Evolutionary conservation across 2,888 invertebrate species (phyloP), one percentile per base, ranked within the genome.

Genomic region (Thymelicus sylvestris): DNA sequence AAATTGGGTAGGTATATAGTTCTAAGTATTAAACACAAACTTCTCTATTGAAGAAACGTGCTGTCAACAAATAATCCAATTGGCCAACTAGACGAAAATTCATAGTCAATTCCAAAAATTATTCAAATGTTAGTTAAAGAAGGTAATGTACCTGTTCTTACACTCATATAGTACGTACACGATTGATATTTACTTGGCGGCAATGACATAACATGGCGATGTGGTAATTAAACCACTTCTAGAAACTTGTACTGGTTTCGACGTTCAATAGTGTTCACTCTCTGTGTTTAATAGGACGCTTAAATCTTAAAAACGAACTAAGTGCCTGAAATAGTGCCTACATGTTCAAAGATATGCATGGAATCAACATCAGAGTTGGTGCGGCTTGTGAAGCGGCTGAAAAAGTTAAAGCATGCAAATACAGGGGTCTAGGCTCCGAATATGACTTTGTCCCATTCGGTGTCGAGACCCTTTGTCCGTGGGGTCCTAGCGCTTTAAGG

Each of bases 151-250:
- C 50, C 8, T 8, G 55, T 55, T 55, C 15, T 8, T 52, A 6
- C 15, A 52, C 8, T 19, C 8, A 19, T 41, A 44, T 44, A 44
- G 8, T 44, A 44, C 44, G 10, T 44, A 44, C 44, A 12, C 4
- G 44, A 12, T 44, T 8, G 0, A 24, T 55, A 55, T 55, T 24
- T 24, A 55, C 55, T 55, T 24, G 24, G 55, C 24, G 55, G 55
- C 55, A 55, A 24, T 55, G 24, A 55, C 55, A 55, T 55, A 55
- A 55, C 55, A 55, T 5, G 55, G 19, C 55, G 24, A 55, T 55
- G 24, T 55, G 55, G 55, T 55, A 55, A 55, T 55, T 55, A 55
- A 55, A 55, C 55, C 24, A 55, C 55, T 55, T 55, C 10, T 55
- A 55, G 19, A 55, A 55, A 55, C 55, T 55, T 24, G 44, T 52